These are phyloP conservation scores for Gymnoscopelus microlampas DNA, from an alignment of 2,797 vertebrate species.

Conservation along the genomic window DNA sequence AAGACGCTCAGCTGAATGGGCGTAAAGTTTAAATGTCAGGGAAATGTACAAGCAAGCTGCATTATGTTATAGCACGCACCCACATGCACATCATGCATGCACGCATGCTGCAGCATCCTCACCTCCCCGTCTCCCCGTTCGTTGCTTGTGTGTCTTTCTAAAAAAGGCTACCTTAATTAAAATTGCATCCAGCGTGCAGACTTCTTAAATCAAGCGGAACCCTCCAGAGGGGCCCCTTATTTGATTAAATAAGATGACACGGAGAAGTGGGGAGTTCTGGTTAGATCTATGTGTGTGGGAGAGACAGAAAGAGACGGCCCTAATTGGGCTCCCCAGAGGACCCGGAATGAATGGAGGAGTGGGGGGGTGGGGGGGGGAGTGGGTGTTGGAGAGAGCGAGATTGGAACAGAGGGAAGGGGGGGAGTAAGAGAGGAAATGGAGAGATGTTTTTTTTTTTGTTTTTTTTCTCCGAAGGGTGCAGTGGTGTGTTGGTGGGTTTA, in stretches of 20 bases:
- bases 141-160: slow-evolving; percentile 40
- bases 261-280: slow-evolving; percentile 49
- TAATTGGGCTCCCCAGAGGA: slow-evolving; percentile 57
- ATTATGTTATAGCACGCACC: too few species aligned
- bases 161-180: slow-evolving; percentile 61
- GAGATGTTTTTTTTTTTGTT: not conserved
- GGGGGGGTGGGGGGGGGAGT: not conserved
- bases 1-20: too few species aligned
- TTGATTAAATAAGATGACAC: slow-evolving; percentile 59
- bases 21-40: too few species aligned
- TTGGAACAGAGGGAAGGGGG: not conserved
- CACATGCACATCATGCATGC: too few species aligned
- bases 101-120: not conserved
- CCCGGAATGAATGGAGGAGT: slow-evolving; percentile 18
- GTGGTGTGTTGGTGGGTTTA: slow-evolving; percentile 28
- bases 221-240: slow-evolving; percentile 58
- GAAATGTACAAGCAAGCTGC: too few species aligned
- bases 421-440: slow-evolving; percentile 1
- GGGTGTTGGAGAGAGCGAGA: not conserved
- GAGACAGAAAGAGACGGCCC: slow-evolving; percentile 18
- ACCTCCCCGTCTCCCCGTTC: slow-evolving; percentile 42
- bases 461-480: slow-evolving; percentile 21
- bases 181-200: slow-evolving; percentile 55
- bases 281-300: slow-evolving; percentile 39
- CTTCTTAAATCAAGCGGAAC: slow-evolving; percentile 57